Conservation (phyloP, 2,113 vertebrate genomes). For the Halcyon malimbica region DNA sequence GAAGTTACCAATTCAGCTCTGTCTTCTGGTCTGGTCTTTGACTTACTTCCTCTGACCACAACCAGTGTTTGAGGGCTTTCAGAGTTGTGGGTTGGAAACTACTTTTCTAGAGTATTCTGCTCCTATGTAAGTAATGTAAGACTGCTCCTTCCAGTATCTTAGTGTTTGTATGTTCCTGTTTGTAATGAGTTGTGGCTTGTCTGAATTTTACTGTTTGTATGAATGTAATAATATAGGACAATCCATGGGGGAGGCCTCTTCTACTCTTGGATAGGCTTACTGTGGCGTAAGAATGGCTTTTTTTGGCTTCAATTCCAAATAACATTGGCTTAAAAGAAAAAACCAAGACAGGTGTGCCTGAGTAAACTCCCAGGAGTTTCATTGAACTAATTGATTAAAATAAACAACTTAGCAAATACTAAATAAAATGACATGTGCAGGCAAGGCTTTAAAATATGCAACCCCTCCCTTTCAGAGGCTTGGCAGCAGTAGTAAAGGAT, state of each 20-base stretch:
- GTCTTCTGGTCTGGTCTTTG: neutral
- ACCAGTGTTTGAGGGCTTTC: neutral
- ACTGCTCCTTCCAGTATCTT: neutral
- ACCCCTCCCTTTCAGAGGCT: conserved; percentile 4
- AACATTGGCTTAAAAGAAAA: conserved; percentile 4
- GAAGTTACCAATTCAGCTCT: neutral
- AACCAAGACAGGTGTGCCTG: conserved; percentile 41
- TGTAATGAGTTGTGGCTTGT: conserved; percentile 32
- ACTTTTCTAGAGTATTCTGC: neutral
- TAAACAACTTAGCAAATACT: conserved; percentile 17
- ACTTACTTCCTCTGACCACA: neutral
- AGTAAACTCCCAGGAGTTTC: conserved; percentile 11
- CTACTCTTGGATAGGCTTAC: neutral
- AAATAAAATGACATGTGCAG: conserved; percentile 49
- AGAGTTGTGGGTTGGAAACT: neutral
- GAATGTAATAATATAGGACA: neutral
- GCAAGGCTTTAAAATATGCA: conserved; percentile 32
- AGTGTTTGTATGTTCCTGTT: neutral
- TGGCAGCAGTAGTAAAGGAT: conserved; percentile 1
- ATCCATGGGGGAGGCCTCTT: neutral
- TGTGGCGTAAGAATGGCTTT: neutral
- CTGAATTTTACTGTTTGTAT: conserved; percentile 18
- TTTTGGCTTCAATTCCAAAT: conserved; percentile 27
- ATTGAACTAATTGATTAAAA: conserved; percentile 60
- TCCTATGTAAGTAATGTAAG: neutral